Evolutionary conservation across 1,140 invertebrate species (phyloP).

Genomic region (Saccostrea cuccullata): DNA sequence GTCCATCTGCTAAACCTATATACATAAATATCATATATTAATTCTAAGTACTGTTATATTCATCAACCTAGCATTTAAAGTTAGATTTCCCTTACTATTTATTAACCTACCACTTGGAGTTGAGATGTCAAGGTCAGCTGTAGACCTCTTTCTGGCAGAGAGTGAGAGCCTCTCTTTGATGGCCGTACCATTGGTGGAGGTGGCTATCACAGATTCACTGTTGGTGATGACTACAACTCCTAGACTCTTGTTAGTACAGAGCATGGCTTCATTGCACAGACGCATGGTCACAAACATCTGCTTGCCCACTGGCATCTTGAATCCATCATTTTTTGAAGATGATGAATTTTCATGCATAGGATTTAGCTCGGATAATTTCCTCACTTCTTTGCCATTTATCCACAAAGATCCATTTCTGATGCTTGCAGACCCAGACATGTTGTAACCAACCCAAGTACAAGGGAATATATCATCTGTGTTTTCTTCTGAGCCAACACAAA

Average conservation of each 20-base stretch:
- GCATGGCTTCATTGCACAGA: slow-evolving; percentile 56
- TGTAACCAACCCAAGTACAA: slow-evolving; percentile 52
- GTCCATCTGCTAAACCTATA: slow-evolving; percentile 54
- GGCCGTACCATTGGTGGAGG: slow-evolving; percentile 40
- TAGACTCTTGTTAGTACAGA: slow-evolving; percentile 53
- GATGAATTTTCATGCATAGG: not conserved
- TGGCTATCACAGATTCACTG: slow-evolving; percentile 41
- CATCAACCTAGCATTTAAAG: not conserved
- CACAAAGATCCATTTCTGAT: slow-evolving; percentile 55
- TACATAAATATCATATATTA: not conserved
- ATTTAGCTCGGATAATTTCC: slow-evolving; percentile 29
- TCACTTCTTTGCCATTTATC: slow-evolving; percentile 48
- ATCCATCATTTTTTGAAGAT: slow-evolving; percentile 16
- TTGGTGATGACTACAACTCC: slow-evolving; percentile 35
- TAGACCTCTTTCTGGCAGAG: slow-evolving; percentile 12
- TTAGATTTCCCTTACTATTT: not conserved
- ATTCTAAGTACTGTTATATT: not conserved
- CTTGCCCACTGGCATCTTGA: slow-evolving; percentile 55
- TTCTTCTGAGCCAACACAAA: slow-evolving; percentile 24
- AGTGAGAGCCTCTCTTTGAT: slow-evolving; percentile 37
- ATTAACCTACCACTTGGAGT: slow-evolving; percentile 42
- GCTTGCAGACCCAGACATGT: slow-evolving; percentile 48
- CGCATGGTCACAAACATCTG: slow-evolving; percentile 51
- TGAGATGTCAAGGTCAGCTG: not conserved
- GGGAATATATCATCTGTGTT: slow-evolving; percentile 56